These are phyloP conservation scores for Bombyx huttoni DNA, from an alignment of 2,888 invertebrate genomes.

Conservation along the genomic window DNA sequence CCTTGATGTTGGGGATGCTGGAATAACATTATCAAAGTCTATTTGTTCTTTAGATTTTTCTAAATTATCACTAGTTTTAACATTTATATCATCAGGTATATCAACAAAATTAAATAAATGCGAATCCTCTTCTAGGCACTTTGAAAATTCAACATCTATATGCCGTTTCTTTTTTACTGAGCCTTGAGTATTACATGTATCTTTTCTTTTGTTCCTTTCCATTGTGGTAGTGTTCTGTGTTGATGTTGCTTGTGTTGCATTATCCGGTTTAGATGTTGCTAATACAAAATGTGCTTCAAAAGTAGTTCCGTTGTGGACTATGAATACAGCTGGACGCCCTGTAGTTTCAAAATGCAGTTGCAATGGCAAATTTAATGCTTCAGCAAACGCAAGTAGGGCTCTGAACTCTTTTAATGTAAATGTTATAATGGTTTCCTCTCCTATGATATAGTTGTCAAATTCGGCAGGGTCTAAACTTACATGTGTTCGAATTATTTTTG, in stretches of 20 bases:
- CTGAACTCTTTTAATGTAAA: slow-evolving; percentile 89
- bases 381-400: slow-evolving; percentile 85
- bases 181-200: slow-evolving; percentile 16
- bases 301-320: slow-evolving; percentile 78
- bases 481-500: slow-evolving; percentile 83
- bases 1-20: slow-evolving; percentile 74
- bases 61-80: slow-evolving; percentile 17
- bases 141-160: slow-evolving; percentile 43
- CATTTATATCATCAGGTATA: slow-evolving; percentile 36
- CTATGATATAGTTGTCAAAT: slow-evolving; percentile 79
- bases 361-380: slow-evolving; percentile 78
- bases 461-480: slow-evolving; percentile 80
- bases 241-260: slow-evolving; percentile 40
- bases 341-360: slow-evolving; percentile 81
- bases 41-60: slow-evolving; percentile 16
- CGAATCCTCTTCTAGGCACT: slow-evolving; percentile 60
- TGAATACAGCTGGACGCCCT: slow-evolving; percentile 84
- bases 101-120: slow-evolving; percentile 63
- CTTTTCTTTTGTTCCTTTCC: slow-evolving; percentile 37
- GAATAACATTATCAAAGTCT: slow-evolving; percentile 60
- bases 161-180: slow-evolving; percentile 50
- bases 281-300: slow-evolving; percentile 87
- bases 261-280: slow-evolving; percentile 79
- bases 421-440: slow-evolving; percentile 79
- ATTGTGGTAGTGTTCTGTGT: slow-evolving; percentile 45